Base-by-base conservation (phyloP, 2,888 invertebrate genomes). In the Leistus spinibarbis region DNA sequence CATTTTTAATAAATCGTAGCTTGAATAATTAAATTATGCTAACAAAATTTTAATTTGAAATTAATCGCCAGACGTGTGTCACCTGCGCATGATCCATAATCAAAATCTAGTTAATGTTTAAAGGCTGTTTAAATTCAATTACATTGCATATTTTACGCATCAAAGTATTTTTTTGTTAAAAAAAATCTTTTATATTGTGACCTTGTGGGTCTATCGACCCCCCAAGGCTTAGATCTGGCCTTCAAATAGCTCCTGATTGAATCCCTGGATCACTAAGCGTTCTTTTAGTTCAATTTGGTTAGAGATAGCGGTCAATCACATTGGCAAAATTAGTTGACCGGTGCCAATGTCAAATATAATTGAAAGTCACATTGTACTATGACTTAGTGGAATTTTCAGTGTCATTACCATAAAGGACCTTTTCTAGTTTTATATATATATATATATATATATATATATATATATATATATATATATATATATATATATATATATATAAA, bases 321-420 rank as follows among this genome's bases (percentile, higher is more conserved):
- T 23, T 22, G 19, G 9, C 24, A 23, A 23, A 23, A 10, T 23
- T 22, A 10, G 17, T 1, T n/a, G 13, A 22, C 22, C 64, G 24
- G 16, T 64, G 22, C 23, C 64, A 64, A 64, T 64, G 64, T 64
- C 64, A 64, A 23, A 22, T 63, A 3, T 64, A 64, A 64, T 64
- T 64, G 23, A 64, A 64, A 23, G 64, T 64, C 64, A 64, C 64
- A 64, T 64, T 64, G 64, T 64, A 23, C 7, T n/a, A n/a, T 22
- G 16, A 7, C 9, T 13, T 7, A 19, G 16, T 23, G 5, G 4
- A 64, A 23, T 23, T 20, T 64, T 64, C 64, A 64, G 20, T 64
- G 64, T 64, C 64, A 64, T 64, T 7, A 19, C 19, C 17, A 7
- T 62, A 16, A 2, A 54, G 13, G 54, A 3, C 17, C 17, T 54